These are phyloP conservation scores for Nematostella vectensis DNA, from an alignment of 92 coral and sea anemone genomes.

Conservation along the genomic window DNA sequence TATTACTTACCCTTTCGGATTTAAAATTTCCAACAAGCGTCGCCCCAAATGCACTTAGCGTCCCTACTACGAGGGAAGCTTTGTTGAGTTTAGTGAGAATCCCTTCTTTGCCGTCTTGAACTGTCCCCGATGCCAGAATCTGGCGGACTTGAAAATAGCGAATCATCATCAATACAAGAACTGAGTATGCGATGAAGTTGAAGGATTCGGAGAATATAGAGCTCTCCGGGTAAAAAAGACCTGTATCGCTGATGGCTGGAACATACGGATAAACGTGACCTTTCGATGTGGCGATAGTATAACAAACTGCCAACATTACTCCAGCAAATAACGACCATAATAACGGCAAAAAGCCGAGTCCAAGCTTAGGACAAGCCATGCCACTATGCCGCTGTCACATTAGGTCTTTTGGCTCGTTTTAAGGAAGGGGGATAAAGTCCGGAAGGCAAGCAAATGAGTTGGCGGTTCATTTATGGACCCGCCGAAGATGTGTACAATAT, in stretches of 20 bases:
- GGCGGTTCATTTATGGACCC: too few species aligned
- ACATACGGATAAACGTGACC: constrained; percentile 57
- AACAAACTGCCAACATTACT: constrained; percentile 42
- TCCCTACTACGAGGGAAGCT: constrained; percentile 44
- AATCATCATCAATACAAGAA: constrained; percentile 50
- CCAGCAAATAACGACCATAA: constrained; percentile 61
- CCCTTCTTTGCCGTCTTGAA: constrained; percentile 31
- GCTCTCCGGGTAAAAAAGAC: constrained; percentile 62
- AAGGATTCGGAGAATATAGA: constrained; percentile 66
- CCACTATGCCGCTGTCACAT: too few species aligned
- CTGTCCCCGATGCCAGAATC: constrained; percentile 33
- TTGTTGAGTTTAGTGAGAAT: constrained; percentile 39
- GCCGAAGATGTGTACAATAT: too few species aligned
- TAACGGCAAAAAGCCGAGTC: constrained; percentile 63
- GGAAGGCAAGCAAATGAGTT: too few species aligned
- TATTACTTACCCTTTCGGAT: constrained; percentile 50
- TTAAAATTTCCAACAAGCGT: constrained; percentile 77
- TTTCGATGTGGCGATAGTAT: constrained; percentile 43
- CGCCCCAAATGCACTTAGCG: constrained; percentile 47
- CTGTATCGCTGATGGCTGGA: constrained; percentile 75
- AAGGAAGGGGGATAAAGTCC: too few species aligned
- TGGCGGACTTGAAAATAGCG: constrained; percentile 62
- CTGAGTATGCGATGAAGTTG: constrained; percentile 58
- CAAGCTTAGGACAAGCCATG: constrained; percentile 42
- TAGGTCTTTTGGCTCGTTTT: too few species aligned